phyloP scores from a whole-genome alignment of 1,140 invertebrate species.

The Tetramorium alpestre region DNA sequence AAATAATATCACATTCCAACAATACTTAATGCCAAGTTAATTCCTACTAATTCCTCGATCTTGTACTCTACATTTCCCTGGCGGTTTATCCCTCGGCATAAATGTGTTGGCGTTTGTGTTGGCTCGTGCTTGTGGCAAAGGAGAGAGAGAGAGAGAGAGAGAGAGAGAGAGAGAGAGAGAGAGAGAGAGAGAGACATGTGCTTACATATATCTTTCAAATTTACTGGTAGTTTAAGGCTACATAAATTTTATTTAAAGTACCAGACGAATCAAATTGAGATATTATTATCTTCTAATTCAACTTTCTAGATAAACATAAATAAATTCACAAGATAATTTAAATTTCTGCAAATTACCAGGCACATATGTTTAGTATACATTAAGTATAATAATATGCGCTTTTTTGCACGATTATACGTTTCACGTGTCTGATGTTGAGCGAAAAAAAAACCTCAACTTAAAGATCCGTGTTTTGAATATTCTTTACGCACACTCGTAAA shows the following conservation, averaged over 20 bases:
- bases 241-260: neutral
- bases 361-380: neutral
- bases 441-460: neutral
- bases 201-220: conserved; percentile 27
- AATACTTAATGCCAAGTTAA: conserved; percentile 24
- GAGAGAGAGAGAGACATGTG: neutral
- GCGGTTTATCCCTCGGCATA: conserved; percentile 22
- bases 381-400: neutral
- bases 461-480: neutral
- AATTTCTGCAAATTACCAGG: neutral
- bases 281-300: neutral
- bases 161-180: neutral
- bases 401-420: neutral
- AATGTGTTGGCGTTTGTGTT: conserved; percentile 17
- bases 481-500: conserved; percentile 9
- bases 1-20: neutral
- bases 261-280: neutral
- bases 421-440: neutral
- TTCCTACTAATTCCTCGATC: conserved; percentile 36
- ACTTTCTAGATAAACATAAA: neutral
- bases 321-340: neutral
- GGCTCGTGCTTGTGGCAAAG: neutral
- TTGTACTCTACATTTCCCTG: conserved; percentile 8
- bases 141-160: neutral
- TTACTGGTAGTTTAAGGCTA: conserved; percentile 17